These are phyloP conservation scores for Helicoverpa armigera DNA, from an alignment of 1,140 invertebrate genomes.

Conservation along the genomic window DNA sequence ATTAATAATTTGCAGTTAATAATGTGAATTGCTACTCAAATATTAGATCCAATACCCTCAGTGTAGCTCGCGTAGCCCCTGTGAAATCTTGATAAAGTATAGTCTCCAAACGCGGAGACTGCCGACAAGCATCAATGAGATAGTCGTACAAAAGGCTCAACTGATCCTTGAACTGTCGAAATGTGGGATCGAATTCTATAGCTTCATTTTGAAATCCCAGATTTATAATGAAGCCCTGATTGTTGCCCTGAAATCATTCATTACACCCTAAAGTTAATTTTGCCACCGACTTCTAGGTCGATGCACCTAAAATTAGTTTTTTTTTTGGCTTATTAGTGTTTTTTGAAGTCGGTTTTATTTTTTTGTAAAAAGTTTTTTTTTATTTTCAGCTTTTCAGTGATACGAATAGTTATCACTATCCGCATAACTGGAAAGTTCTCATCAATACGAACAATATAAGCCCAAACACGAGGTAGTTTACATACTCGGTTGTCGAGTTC, in stretches of 20 bases:
- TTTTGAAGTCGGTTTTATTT: too few species aligned
- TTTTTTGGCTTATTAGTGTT: too few species aligned
- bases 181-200: slow-evolving; percentile 93
- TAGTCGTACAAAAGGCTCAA: slow-evolving; percentile 91
- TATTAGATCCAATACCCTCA: slow-evolving; percentile 63
- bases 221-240: slow-evolving; percentile 92
- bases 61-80: slow-evolving; percentile 58
- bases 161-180: slow-evolving; percentile 90
- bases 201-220: slow-evolving; percentile 89
- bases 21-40: not conserved
- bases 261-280: not conserved
- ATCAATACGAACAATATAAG: too few species aligned
- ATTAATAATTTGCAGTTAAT: not conserved
- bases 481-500: too few species aligned
- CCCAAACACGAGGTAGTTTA: too few species aligned
- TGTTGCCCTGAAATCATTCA: slow-evolving; percentile 84
- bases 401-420: too few species aligned
- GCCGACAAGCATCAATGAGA: slow-evolving; percentile 90
- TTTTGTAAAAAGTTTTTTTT: too few species aligned
- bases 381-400: too few species aligned
- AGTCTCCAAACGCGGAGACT: slow-evolving; percentile 92
- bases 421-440: too few species aligned
- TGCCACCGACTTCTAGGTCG: too few species aligned
- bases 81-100: slow-evolving; percentile 89
- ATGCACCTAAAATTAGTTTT: too few species aligned